Conservation (phyloP, 1,140 invertebrate genomes). For the Papilio xuthus region DNA sequence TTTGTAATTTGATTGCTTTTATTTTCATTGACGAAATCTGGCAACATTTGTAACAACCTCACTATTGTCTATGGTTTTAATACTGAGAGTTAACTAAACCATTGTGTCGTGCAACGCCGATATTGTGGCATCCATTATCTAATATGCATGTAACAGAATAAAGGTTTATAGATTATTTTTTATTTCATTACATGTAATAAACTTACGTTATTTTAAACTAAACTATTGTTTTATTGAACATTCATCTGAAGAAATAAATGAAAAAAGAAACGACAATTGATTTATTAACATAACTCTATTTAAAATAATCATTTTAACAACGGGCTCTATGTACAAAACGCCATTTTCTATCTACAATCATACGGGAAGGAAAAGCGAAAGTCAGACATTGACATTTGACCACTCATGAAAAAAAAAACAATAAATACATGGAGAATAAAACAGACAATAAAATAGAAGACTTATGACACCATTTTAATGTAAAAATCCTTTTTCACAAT, state of each 20-base stretch:
- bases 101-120: conserved; percentile 42
- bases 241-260: conserved; percentile 6
- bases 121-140: conserved; percentile 52
- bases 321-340: conserved; percentile 72
- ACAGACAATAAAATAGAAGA: neutral
- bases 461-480: neutral
- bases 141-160: conserved; percentile 70
- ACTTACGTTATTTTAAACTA: conserved; percentile 81
- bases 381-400: neutral
- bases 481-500: neutral
- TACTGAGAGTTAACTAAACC: conserved; percentile 56
- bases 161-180: conserved; percentile 76
- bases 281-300: conserved; percentile 80
- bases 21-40: neutral
- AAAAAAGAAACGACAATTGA: conserved; percentile 62
- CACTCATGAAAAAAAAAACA: neutral
- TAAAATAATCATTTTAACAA: conserved; percentile 79
- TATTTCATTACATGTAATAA: conserved; percentile 81
- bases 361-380: conserved; percentile 44
- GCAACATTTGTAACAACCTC: conserved; percentile 34
- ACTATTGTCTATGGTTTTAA: conserved; percentile 45
- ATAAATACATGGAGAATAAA: neutral
- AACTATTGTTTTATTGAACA: conserved; percentile 54
- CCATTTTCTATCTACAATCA: conserved; percentile 68
- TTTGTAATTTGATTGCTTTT: neutral